Evolutionary conservation across 2,797 vertebrate species (phyloP).

Genomic region (Mormyrus hasselquistii): DNA sequence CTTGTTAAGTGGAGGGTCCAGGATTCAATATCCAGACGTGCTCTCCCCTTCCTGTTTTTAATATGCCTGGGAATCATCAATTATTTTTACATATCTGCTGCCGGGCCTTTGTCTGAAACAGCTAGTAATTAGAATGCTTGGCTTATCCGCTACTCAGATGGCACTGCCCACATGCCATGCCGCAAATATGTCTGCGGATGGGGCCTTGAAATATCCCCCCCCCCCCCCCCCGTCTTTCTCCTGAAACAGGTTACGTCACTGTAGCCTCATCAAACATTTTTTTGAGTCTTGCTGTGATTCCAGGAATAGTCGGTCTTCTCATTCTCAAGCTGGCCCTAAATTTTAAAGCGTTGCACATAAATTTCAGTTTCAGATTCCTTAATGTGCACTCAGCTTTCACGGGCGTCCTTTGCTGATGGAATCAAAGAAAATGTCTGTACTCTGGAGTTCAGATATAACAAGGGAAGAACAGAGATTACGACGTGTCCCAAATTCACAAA

Average conservation of each 20-base stretch:
- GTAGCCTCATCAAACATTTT: neutral
- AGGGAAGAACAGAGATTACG: neutral
- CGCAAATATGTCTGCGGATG: neutral
- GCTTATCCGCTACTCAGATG: slow-evolving; percentile 36
- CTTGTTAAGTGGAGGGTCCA: slow-evolving; percentile 47
- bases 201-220: neutral
- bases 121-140: slow-evolving; percentile 48
- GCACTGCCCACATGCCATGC: neutral
- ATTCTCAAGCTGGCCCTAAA: neutral
- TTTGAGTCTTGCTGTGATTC: neutral
- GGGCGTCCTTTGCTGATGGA: neutral
- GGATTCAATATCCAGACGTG: slow-evolving; percentile 14
- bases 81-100: slow-evolving; percentile 32
- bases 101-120: slow-evolving; percentile 32
- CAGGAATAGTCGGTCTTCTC: neutral
- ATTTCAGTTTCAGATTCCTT: neutral
- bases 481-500: neutral
- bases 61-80: slow-evolving; percentile 40
- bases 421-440: neutral
- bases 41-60: slow-evolving; percentile 22
- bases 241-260: neutral
- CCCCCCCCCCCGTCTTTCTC: neutral
- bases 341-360: neutral
- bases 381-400: neutral
- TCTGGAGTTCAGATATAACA: neutral